These are phyloP conservation scores for Euleptes europaea DNA, from an alignment of 2,113 vertebrate genomes.

Conservation along the genomic window DNA sequence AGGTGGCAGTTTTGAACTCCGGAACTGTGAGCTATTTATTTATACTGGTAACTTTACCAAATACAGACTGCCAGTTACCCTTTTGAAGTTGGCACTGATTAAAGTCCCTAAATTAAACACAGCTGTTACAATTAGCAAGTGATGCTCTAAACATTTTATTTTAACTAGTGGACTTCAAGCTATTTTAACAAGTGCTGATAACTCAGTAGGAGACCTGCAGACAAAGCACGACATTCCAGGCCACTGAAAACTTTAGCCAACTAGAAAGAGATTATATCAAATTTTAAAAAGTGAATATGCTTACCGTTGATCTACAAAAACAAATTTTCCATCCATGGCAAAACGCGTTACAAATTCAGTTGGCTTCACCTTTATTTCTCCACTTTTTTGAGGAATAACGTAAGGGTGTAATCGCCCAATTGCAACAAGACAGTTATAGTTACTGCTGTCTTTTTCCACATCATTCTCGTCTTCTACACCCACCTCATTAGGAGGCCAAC, in stretches of 20 bases:
- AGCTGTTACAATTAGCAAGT: background rate
- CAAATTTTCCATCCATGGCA: conserved; percentile 92
- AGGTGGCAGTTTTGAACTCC: background rate
- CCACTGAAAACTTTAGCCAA: conserved; percentile 2
- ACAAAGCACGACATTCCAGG: background rate
- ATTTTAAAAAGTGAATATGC: conserved; percentile 9
- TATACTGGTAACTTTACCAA: background rate
- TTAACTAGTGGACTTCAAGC: background rate
- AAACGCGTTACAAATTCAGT: conserved; percentile 88
- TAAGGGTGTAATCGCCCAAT: conserved; percentile 85
- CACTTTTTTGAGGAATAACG: conserved; percentile 76
- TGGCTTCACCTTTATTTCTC: conserved; percentile 85
- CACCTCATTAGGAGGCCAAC: conserved; percentile 84
- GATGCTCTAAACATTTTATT: background rate
- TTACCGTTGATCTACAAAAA: conserved; percentile 92
- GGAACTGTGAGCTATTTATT: background rate
- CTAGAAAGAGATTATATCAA: background rate
- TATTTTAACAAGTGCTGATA: background rate
- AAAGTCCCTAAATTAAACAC: background rate
- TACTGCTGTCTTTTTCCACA: conserved; percentile 79
- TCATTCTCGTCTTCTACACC: conserved; percentile 82
- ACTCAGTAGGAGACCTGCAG: background rate
- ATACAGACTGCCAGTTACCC: background rate
- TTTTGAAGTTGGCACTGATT: background rate
- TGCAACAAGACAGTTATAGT: conserved; percentile 89